Conservation (phyloP, 2,113 vertebrate genomes). For the Jacana jacana region DNA sequence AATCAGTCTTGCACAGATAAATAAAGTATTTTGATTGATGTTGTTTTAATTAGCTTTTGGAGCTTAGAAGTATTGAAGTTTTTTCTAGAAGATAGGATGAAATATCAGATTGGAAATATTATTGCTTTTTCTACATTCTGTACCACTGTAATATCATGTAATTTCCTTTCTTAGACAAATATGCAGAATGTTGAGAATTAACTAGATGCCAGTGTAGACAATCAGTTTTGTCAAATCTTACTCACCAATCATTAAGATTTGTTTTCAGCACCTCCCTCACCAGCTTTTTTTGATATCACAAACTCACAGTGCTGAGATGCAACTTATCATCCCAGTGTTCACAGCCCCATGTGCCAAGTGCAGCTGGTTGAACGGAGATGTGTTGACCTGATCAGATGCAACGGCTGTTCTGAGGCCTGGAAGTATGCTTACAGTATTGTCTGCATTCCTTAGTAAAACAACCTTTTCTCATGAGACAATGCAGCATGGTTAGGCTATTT, state of each 20-base stretch:
- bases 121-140: not conserved
- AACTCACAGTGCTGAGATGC: not conserved
- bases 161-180: not conserved
- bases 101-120: not conserved
- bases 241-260: not conserved
- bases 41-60: constrained; percentile 34
- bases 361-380: not conserved
- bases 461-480: not conserved
- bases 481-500: not conserved
- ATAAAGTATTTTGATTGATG: not conserved
- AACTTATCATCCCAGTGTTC: not conserved
- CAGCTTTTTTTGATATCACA: not conserved
- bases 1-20: not conserved
- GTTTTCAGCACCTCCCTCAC: not conserved
- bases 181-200: not conserved
- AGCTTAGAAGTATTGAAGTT: not conserved
- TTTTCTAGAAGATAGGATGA: not conserved
- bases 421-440: not conserved
- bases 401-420: not conserved
- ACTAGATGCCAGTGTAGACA: not conserved
- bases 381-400: not conserved
- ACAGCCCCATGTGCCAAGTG: rapidly evolving
- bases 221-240: not conserved
- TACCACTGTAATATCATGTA: not conserved
- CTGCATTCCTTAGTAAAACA: not conserved